These are phyloP conservation scores for Argya squamiceps DNA, from an alignment of 2,797 vertebrate species.

Conservation along the genomic window DNA sequence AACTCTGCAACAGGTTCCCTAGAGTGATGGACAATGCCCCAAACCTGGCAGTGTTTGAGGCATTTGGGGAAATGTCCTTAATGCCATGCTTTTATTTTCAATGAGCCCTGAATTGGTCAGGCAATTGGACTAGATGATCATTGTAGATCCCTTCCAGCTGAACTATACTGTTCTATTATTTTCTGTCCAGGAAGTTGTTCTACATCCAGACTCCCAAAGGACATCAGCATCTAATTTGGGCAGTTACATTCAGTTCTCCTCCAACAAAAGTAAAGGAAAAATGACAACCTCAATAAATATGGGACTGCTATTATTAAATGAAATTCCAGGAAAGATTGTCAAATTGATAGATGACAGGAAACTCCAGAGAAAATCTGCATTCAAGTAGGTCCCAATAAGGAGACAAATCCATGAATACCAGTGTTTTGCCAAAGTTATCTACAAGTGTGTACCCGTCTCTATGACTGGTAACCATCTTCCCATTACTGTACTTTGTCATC, in stretches of 20 bases:
- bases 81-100: neutral
- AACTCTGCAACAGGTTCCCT: neutral
- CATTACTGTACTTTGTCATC: neutral
- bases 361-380: neutral
- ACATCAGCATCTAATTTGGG: neutral
- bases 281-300: neutral
- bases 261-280: neutral
- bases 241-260: neutral
- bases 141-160: neutral
- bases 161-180: neutral
- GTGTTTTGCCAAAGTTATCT: neutral
- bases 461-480: neutral
- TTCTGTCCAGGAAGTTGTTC: neutral
- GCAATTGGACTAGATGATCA: neutral
- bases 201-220: neutral
- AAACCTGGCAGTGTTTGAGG: neutral
- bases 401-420: neutral
- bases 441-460: neutral
- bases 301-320: neutral
- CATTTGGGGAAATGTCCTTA: neutral
- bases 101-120: neutral
- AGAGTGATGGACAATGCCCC: rapidly evolving
- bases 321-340: neutral
- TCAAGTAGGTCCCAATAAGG: neutral
- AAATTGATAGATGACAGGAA: neutral